These are phyloP conservation scores for Trichopria drosophilae DNA, from an alignment of 2,888 invertebrate genomes.

Conservation along the genomic window DNA sequence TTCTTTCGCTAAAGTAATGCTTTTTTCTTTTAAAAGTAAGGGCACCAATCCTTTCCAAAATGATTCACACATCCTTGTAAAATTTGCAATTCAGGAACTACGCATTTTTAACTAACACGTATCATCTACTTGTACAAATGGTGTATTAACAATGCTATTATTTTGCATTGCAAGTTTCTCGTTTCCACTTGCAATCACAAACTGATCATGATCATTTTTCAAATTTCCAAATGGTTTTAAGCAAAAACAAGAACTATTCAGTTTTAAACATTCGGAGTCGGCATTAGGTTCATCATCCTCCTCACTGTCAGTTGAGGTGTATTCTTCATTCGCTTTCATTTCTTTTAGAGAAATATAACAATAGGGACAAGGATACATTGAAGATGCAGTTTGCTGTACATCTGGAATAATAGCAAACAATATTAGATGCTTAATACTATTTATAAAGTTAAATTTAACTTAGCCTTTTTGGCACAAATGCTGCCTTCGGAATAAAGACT, in stretches of 20 bases:
- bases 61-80: too few relatives aligned
- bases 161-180: constrained; percentile 3
- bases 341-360: too few relatives aligned
- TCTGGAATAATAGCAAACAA: constrained; percentile 3
- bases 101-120: constrained; percentile 4
- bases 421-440: neutral
- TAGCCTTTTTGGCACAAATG: constrained; percentile 3
- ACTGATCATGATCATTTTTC: constrained; percentile 1
- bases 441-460: too few relatives aligned
- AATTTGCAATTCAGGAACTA: constrained; percentile 4
- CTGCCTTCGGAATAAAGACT: neutral
- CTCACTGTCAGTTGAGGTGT: neutral
- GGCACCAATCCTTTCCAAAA: constrained; percentile 1
- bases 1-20: constrained; percentile 1
- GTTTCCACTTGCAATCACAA: neutral
- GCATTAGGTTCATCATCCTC: neutral
- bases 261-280: neutral
- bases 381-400: constrained; percentile 4
- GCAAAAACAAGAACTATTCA: neutral
- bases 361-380: too few relatives aligned
- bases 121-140: neutral
- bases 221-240: constrained; percentile 2
- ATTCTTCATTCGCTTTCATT: constrained; percentile 3
- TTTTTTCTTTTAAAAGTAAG: constrained; percentile 3
- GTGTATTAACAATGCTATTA: neutral